phyloP scores from a whole-genome alignment of 2,888 invertebrate genomes.

The Netelia melanura region DNA sequence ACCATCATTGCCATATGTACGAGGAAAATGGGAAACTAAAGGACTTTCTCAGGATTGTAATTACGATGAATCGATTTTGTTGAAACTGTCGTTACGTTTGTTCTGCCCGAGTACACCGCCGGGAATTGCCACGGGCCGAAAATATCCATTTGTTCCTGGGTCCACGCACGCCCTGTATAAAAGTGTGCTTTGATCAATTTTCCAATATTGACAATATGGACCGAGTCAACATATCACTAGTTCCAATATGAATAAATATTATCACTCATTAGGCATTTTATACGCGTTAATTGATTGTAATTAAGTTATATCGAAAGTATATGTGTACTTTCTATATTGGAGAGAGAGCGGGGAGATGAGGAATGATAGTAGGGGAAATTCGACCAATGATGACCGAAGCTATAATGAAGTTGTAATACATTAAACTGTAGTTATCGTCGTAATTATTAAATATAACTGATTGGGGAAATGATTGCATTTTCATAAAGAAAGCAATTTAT shows the following conservation, averaged over 20 bases:
- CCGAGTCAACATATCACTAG: not conserved
- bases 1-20: not conserved
- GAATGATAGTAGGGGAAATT: no score
- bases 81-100: not conserved
- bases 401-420: no score
- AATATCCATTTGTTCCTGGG: not conserved
- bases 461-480: no score
- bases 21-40: constrained; percentile 11
- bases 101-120: no score
- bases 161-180: not conserved
- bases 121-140: not conserved
- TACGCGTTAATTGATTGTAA: not conserved
- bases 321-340: no score
- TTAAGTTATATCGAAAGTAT: not conserved
- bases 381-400: no score
- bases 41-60: constrained; percentile 25
- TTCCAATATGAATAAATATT: constrained; percentile 13
- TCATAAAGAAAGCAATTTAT: no score
- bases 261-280: not conserved
- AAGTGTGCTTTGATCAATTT: not conserved
- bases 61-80: constrained; percentile 40
- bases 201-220: not conserved
- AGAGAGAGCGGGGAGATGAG: no score
- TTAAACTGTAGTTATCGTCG: no score
- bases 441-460: no score